Base-by-base conservation (phyloP, 2,888 invertebrate genomes). In the Formica aserva region DNA sequence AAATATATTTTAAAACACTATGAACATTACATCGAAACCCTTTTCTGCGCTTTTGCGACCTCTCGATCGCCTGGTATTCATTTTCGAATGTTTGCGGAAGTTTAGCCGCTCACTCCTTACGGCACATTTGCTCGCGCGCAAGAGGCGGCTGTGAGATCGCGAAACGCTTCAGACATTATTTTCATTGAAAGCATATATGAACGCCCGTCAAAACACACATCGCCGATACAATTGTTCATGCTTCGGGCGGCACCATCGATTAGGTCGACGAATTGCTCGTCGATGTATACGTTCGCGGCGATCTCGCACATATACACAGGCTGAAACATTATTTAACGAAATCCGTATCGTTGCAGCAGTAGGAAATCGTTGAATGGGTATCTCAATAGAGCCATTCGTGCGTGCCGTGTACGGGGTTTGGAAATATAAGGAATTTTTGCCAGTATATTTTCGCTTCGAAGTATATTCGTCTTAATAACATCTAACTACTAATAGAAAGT, bases 61-160 rank as follows among this genome's bases (percentile, higher is more conserved):
- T 83, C 80, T 83, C 57, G 48, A 45, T 35, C 48, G 35, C 62
- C 65, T 75, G 65, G 74, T 85, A 86, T 86, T 82, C 86, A 88
- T 83, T 88, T 82, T 86, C 87, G 83, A 87, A 84, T 80, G 84
- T 91, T 88, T 89, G 88, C 85, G 65, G 83, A 86, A 77, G 82
- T 69, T 67, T 52, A 66, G 62, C 18, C 66, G 86, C 62, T 72
- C 76, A 32, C 75, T 83, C 60, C 82, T 88, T 85, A 83, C 57
- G 63, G 48, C 71, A 86, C 82, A 86, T 84, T 87, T 87, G 82
- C 67, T 48, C 77, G 29, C 85, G 83, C 85, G 83, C 72, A 81
- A 69, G 60, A 65, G 38, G 38, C 75, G 67, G 72, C 67, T 69
- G 76, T 62, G 63, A 65, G 57, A 69, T 75, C 84, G 85, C 55